Base-by-base conservation (phyloP, 2,888 invertebrate species). In the Hyposoter dolosus region DNA sequence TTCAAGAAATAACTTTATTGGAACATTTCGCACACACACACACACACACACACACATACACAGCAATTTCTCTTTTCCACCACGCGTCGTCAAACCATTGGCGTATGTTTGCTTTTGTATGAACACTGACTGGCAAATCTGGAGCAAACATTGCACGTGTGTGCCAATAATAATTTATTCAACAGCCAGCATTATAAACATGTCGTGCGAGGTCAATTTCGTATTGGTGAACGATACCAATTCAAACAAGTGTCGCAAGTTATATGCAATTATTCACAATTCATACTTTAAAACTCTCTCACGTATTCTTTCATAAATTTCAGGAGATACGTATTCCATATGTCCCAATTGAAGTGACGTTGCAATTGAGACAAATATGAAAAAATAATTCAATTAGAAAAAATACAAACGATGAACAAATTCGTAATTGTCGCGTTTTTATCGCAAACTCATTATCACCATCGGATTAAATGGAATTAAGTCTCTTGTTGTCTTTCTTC, bases 91-190 rank as follows among this genome's bases (percentile, higher is more conserved):
- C 45, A 75, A 40, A 23, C 60, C 28, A 75, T 75, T 45, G 75
- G 43, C 43, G 45, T 40, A 45, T 60, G 45, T 45, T 40, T 28
- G 40, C 23, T 56, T 60, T 69, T 60, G 23, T n/a, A 71, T 45
- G 56, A 23, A 71, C 40, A 60, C n/a, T 43, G 78, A 19, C 45
- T 32, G 32, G 10, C 53, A 15, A 75, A 75, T 68, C 69, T 47
- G 82, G 68, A 76, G 53, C 56, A 60, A 17, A 68, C 56, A 69
- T 35, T 28, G 81, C 66, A 53, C 43, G 32, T 66, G 32, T 71
- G 66, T n/a, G 74, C 17, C 43, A 53, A 74, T 66, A 19, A 81
- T 74, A 53, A 74, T 74, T 81, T 66, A 74, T 81, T 72, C 47
- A 72, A 72, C n/a, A 65, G 17, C 53, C 10, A n/a, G 32, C 56